Conservation (phyloP, 2,888 invertebrate genomes). For the Lydus trimaculatus region DNA sequence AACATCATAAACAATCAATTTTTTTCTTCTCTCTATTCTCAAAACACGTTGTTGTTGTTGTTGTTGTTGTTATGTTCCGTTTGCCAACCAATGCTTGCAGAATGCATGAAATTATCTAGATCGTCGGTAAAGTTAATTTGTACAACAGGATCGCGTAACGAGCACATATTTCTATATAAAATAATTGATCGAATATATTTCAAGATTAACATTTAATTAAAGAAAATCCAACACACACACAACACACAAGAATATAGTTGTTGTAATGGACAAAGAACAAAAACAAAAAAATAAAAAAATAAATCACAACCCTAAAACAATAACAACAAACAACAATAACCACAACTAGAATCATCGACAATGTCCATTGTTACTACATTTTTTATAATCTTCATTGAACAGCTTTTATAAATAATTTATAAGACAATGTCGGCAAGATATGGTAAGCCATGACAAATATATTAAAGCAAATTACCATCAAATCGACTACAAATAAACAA, state of each 20-base stretch:
- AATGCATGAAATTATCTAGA: conserved; percentile 5
- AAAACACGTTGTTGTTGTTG: background rate
- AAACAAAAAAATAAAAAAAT: background rate
- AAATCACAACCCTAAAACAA: background rate
- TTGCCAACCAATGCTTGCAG: background rate
- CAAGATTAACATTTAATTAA: background rate
- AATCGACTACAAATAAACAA: conserved; percentile 43
- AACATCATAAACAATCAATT: conserved; percentile 46
- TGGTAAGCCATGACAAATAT: conserved; percentile 37
- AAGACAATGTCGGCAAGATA: conserved; percentile 27
- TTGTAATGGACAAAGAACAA: no score
- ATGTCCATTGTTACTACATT: background rate
- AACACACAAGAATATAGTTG: no score
- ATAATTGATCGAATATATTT: background rate
- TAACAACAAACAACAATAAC: background rate
- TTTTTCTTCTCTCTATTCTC: conserved; percentile 33
- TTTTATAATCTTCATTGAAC: background rate
- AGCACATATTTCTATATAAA: background rate
- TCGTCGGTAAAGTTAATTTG: conserved; percentile 1
- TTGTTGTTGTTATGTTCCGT: background rate
- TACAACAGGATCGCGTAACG: conserved; percentile 2
- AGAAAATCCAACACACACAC: background rate
- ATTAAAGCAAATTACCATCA: conserved; percentile 45
- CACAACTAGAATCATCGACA: background rate
- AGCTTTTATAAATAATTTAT: conserved; percentile 28